Base-by-base conservation (phyloP, 2,888 invertebrate species). In the Salticus scenicus region DNA sequence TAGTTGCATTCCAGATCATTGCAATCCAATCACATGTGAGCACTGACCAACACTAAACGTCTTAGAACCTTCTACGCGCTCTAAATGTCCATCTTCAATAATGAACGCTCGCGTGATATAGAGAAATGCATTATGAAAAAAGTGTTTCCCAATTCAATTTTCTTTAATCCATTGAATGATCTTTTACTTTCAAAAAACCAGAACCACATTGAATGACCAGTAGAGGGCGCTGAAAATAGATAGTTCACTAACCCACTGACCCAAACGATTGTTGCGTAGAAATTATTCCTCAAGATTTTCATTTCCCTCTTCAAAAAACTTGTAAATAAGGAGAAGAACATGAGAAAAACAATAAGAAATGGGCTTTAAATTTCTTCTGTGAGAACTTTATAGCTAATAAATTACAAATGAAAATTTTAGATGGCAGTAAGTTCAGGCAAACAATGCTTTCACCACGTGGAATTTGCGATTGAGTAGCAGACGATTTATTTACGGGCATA, bases 201-300 rank as follows among this genome's bases (percentile, higher is more conserved):
- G 57, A 57, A 57, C 57, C 12, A 4, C 20, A 57, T 24, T 5
- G 12, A 24, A 57, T 24, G 51, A 41, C 76, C 41, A 70, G 67
- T 37, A 69, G 84, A 72, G 67, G 84, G 77, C 75, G 77, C 75
- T 78, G 69, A 27, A 78, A 73, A 84, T 77, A 72, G 83, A 78
- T 72, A 75, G 84, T 85, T 85, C 84, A 85, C 57, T 85, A 85
- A 85, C 84, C 84, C 79, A 85, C 84, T 85, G 84, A 85, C 84
- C 78, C 74, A 74, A 57, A 47, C 69, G 84, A 78, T 84, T 77
- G 77, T 73, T 78, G 79, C 78, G 57, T 74, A 85, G 70, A 74
- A 85, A 85, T 74, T 74, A 85, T 79, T 85, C 30, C 28, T 37
- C 47, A 51, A 31, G 72, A 42, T 76, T 77, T 64, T 64, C 51